phyloP scores from a whole-genome alignment of 2,888 invertebrate genomes.

The Mesochorus sp. region DNA sequence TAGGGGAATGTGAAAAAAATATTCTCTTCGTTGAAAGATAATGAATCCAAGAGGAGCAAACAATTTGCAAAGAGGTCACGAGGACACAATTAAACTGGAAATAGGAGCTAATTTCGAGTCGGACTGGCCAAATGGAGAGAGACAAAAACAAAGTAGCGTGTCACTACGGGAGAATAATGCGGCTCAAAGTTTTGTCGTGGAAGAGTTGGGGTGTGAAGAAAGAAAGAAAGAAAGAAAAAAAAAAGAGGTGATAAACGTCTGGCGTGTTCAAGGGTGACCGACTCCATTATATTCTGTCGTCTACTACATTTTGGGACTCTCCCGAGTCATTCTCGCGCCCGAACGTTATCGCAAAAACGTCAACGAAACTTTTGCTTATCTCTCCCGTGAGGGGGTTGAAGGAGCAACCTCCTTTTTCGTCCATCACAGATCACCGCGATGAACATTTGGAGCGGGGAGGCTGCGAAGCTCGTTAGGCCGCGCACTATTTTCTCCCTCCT shows the following conservation, averaged over 20 bases:
- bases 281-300: constrained; percentile 9
- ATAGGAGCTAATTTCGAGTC: background rate
- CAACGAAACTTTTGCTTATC: constrained; percentile 79
- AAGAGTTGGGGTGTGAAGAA: constrained; percentile 41
- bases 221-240: too few relatives aligned
- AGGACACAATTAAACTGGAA: background rate
- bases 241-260: constrained; percentile 56
- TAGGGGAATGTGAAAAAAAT: too few relatives aligned
- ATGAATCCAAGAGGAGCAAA: too few relatives aligned
- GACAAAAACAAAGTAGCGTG: constrained; percentile 28
- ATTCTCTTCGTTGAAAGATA: too few relatives aligned
- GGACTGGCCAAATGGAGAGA: background rate
- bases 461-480: constrained; percentile 54
- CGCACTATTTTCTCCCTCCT: background rate
- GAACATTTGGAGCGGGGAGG: constrained; percentile 24
- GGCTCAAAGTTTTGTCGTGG: constrained; percentile 30
- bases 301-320: constrained; percentile 28
- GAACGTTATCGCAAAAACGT: constrained; percentile 76
- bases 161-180: constrained; percentile 5
- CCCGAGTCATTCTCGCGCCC: constrained; percentile 26
- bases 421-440: constrained; percentile 11
- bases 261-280: constrained; percentile 10
- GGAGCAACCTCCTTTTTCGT: constrained; percentile 42
- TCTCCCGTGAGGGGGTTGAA: constrained; percentile 51
- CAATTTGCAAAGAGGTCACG: background rate